Evolutionary conservation across 2,113 vertebrate species (phyloP).

Genomic region (Calyptomena viridis): DNA sequence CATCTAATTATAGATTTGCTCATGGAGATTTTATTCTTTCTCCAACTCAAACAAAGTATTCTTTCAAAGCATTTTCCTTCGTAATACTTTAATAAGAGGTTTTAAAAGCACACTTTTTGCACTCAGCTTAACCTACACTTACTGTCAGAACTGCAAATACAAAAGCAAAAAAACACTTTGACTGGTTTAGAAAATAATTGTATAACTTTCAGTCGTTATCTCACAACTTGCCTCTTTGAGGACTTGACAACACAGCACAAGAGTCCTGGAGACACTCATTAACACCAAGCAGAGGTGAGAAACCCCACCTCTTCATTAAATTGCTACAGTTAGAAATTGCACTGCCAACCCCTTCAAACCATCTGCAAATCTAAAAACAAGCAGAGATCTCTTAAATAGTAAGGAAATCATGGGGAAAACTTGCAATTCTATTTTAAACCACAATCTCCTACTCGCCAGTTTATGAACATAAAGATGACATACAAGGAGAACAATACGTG

Average conservation of each 20-base stretch:
- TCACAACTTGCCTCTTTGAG: not conserved
- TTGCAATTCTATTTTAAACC: not conserved
- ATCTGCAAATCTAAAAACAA: not conserved
- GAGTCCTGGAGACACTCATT: not conserved
- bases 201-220: not conserved
- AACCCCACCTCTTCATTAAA: not conserved
- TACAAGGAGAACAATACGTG: not conserved
- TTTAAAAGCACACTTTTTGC: not conserved
- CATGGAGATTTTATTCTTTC: not conserved
- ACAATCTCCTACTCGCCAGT: not conserved
- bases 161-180: not conserved
- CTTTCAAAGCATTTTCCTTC: not conserved
- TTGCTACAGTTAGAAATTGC: not conserved
- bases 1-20: constrained; percentile 5
- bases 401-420: not conserved
- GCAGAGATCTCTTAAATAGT: not conserved
- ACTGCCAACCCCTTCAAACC: not conserved
- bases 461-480: not conserved
- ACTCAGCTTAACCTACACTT: not conserved
- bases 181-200: not conserved
- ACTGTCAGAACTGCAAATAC: not conserved
- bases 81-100: not conserved
- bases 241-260: accelerated
- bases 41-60: not conserved
- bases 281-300: not conserved